Conservation (phyloP, 2,113 vertebrate species). For the Pachycephala philippinensis region DNA sequence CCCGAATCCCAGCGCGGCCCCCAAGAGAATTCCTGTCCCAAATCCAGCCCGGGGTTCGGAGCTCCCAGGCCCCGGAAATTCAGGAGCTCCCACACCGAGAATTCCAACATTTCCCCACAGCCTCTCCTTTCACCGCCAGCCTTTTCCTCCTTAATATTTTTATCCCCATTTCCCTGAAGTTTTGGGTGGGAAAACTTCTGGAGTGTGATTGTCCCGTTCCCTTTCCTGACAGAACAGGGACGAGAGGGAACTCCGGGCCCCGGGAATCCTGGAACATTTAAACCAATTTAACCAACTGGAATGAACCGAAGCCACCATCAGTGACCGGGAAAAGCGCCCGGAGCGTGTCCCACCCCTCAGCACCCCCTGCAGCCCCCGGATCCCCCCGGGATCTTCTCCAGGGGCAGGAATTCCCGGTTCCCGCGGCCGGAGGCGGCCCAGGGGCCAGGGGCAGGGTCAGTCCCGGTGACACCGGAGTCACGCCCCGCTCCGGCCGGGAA, state of each 20-base stretch:
- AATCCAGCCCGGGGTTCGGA: neutral
- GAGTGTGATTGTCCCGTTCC: rapidly evolving
- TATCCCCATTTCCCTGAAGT: neutral
- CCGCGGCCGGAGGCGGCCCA: too few relatives aligned
- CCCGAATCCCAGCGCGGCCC: neutral
- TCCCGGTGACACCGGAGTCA: rapidly evolving
- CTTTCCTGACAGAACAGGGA: neutral
- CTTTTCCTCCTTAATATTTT: neutral
- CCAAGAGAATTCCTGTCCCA: too few relatives aligned
- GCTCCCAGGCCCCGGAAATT: rapidly evolving
- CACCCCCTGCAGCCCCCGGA: neutral
- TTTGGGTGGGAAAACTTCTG: neutral
- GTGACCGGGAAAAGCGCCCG: neutral
- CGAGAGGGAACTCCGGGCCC: neutral
- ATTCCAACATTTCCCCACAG: neutral
- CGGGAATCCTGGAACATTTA: neutral
- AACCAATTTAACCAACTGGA: neutral
- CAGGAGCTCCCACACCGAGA: too few relatives aligned
- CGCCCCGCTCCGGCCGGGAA: neutral
- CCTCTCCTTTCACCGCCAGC: neutral
- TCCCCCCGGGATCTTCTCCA: neutral
- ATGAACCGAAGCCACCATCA: too few relatives aligned
- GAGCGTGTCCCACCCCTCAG: rapidly evolving
- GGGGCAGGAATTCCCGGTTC: neutral
- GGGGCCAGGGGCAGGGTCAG: neutral